These are phyloP conservation scores for Nothobranchius kuhntae DNA, from an alignment of 2,113 vertebrate species.

Conservation along the genomic window DNA sequence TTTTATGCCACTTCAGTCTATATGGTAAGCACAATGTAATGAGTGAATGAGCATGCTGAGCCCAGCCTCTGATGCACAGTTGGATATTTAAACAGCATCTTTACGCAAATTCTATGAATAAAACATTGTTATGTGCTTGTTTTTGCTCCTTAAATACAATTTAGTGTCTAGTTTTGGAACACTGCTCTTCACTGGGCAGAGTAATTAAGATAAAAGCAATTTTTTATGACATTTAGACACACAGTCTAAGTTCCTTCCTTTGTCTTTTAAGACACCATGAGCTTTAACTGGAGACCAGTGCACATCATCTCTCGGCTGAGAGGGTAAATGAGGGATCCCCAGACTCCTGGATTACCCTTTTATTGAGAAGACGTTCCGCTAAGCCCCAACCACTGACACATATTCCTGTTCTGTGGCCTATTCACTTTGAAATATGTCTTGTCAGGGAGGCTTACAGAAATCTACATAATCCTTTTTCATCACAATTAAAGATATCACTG, in stretches of 20 bases:
- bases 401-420: slow-evolving; percentile 80
- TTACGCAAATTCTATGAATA: too few relatives aligned
- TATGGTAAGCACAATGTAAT: too few relatives aligned
- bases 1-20: too few relatives aligned
- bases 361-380: slow-evolving; percentile 80
- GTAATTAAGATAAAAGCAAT: slow-evolving; percentile 65
- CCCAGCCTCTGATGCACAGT: too few relatives aligned
- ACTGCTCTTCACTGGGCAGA: slow-evolving; percentile 29
- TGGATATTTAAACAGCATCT: too few relatives aligned
- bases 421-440: slow-evolving; percentile 83
- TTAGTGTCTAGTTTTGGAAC: slow-evolving; percentile 11
- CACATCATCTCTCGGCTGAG: slow-evolving; percentile 75
- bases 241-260: slow-evolving; percentile 61
- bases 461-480: slow-evolving; percentile 85
- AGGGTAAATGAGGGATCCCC: slow-evolving; percentile 80
- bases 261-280: slow-evolving; percentile 69
- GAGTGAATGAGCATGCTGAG: too few relatives aligned
- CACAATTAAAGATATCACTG: slow-evolving; percentile 86
- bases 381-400: slow-evolving; percentile 81
- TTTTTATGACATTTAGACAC: slow-evolving; percentile 71
- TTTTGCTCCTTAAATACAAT: slow-evolving; percentile 1
- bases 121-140: slow-evolving; percentile 15
- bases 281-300: slow-evolving; percentile 73
- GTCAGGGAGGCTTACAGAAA: slow-evolving; percentile 83
- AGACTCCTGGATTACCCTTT: slow-evolving; percentile 83